Evolutionary conservation across 1,140 invertebrate species (phyloP).

Genomic region (Bombus ignitus): DNA sequence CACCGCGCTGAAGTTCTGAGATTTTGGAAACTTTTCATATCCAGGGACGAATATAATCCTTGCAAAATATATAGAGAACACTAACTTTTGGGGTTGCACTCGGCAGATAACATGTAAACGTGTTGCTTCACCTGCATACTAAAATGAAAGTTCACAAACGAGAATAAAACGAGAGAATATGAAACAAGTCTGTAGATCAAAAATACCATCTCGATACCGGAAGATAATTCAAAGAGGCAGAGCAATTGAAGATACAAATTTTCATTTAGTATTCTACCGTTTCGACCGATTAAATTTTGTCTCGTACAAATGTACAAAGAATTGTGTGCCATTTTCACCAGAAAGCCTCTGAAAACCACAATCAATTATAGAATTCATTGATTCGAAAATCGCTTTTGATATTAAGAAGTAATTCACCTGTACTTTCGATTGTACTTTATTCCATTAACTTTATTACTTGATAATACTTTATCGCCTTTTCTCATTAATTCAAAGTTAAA

Average conservation of each 20-base stretch:
- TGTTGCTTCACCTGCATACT: background rate
- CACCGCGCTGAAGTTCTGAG: background rate
- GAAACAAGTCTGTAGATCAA: background rate
- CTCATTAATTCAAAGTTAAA: too few relatives aligned
- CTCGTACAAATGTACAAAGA: too few relatives aligned
- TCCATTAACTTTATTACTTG: too few relatives aligned
- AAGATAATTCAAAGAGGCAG: background rate
- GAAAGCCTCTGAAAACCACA: too few relatives aligned
- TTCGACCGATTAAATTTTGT: too few relatives aligned
- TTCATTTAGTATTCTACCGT: background rate
- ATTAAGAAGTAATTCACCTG: background rate
- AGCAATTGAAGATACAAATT: background rate
- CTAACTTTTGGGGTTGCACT: background rate
- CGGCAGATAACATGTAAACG: background rate
- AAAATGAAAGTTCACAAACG: background rate
- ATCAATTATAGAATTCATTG: background rate
- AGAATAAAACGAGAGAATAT: background rate
- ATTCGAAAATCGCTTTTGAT: background rate
- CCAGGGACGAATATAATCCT: background rate
- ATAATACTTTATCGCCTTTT: too few relatives aligned
- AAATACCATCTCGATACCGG: background rate
- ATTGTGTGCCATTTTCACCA: background rate
- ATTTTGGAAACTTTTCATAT: conserved; percentile 2
- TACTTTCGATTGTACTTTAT: too few relatives aligned
- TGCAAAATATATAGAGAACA: background rate